Base-by-base conservation (phyloP, 35 echinoderm and acorn worm genomes). In the Lytechinus variegatus region DNA sequence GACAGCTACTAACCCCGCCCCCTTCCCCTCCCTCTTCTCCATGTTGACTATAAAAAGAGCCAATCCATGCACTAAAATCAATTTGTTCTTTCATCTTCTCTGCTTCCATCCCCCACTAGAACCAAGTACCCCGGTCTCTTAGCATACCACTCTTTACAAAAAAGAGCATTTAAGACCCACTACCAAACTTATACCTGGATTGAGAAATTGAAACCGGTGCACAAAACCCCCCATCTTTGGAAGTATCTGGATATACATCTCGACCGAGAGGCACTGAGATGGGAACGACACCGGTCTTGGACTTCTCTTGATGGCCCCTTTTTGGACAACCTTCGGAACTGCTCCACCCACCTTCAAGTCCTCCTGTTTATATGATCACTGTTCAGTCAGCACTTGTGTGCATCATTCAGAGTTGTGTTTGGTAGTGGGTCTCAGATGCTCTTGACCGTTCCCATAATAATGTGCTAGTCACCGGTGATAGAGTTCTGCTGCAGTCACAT, bases 41-140 rank as follows among this genome's bases (percentile, higher is more conserved):
- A 0, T 79, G 6, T 79, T 79, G 19, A 79, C 66, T 79, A 1
- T 79, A 19, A 21, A 54, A 24, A 52, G 53, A 52, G 9, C 91
- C 55, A 27, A 27, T 11, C 51, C 33, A 53, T 92, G 9, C 52
- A 27, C 90, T 52, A n/a, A n/a, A 24, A 92, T 27, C 51, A 54
- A 21, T 56, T 92, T 92, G 33, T 92, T 52, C 89, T 91, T 92
- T 54, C 91, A 53, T 92, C 91, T 54, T 92, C 91, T 92, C 91
- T 92, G 91, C 91, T 92, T 56, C 55, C 91, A 54, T 44, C 27
- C 27, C 19, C 55, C 52, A 54, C 55, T 92, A 56, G 91, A 53
- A 54, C 55, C 52, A 54, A 92, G 91, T 54, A 52, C 44, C 55
- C 91, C 33, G 52, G 52, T 54, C 91, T 54, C 91, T 54, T 19